phyloP scores from a whole-genome alignment of 2,888 invertebrate species.

The Eledone cirrhosa region DNA sequence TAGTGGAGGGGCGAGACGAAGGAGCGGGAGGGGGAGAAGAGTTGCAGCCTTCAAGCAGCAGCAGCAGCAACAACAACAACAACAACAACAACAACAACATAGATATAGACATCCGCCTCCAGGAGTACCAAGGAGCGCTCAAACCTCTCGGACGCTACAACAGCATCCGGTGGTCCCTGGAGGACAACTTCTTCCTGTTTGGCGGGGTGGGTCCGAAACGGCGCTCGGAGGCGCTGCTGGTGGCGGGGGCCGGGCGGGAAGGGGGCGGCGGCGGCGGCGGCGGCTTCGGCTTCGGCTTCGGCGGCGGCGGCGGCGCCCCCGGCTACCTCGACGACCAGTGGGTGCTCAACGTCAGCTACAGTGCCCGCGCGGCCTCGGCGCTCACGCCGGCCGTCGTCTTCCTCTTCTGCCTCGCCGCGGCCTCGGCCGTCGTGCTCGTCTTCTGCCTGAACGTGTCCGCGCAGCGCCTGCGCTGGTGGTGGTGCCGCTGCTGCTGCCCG shows the following conservation, averaged over 20 bases:
- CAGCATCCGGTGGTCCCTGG: constrained; percentile 7
- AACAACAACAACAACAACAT: background rate
- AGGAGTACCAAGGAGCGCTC: background rate
- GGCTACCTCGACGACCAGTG: constrained; percentile 16
- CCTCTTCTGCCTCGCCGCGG: constrained; percentile 3
- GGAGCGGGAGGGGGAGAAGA: no score
- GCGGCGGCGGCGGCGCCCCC: no score
- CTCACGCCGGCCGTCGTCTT: constrained; percentile 5
- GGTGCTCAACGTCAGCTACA: constrained; percentile 14
- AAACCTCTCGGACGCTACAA: background rate
- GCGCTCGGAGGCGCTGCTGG: no score
- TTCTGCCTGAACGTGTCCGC: background rate
- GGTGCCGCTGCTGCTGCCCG: background rate
- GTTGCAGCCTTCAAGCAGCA: no score
- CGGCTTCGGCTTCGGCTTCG: no score
- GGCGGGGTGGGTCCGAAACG: constrained; percentile 8
- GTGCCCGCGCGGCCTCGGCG: no score
- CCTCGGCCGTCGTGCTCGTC: background rate
- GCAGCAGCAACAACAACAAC: background rate
- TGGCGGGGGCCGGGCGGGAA: background rate
- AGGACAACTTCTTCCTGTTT: constrained; percentile 19
- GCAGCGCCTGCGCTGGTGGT: background rate
- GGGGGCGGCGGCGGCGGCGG: no score
- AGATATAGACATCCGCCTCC: background rate
- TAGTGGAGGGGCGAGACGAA: no score